These are phyloP conservation scores for Aphrophora alni DNA, from an alignment of 2,888 invertebrate species.

Conservation along the genomic window DNA sequence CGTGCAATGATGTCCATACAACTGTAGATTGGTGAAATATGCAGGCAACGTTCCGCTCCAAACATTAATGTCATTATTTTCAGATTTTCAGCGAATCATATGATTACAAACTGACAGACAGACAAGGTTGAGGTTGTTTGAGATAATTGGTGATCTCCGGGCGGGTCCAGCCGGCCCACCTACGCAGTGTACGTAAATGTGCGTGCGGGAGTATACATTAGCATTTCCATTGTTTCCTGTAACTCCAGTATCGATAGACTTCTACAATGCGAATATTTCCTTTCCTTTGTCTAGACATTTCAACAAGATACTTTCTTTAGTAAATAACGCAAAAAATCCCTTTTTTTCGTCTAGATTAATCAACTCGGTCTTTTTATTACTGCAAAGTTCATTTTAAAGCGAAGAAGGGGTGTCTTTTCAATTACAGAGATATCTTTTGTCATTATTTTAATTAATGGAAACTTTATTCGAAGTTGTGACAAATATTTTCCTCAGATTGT, in stretches of 20 bases:
- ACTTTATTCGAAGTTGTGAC: no score
- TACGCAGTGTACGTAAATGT: neutral
- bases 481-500: no score
- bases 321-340: no score
- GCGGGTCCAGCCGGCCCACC: neutral
- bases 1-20: no score
- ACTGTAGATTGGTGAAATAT: neutral
- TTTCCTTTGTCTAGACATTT: neutral
- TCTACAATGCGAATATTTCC: neutral
- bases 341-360: no score
- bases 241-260: neutral
- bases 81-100: neutral
- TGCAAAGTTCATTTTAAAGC: no score
- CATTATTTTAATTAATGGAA: no score
- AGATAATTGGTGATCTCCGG: neutral
- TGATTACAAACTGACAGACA: slow-evolving; percentile 6
- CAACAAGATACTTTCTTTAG: no score
- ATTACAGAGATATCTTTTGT: no score
- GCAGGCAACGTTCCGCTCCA: neutral
- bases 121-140: neutral
- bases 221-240: slow-evolving; percentile 6
- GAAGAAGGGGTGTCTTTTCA: no score
- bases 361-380: no score
- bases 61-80: neutral
- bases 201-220: neutral